Evolutionary conservation across 2,888 invertebrate species (phyloP).

Genomic region (Ametastegia equiseti): DNA sequence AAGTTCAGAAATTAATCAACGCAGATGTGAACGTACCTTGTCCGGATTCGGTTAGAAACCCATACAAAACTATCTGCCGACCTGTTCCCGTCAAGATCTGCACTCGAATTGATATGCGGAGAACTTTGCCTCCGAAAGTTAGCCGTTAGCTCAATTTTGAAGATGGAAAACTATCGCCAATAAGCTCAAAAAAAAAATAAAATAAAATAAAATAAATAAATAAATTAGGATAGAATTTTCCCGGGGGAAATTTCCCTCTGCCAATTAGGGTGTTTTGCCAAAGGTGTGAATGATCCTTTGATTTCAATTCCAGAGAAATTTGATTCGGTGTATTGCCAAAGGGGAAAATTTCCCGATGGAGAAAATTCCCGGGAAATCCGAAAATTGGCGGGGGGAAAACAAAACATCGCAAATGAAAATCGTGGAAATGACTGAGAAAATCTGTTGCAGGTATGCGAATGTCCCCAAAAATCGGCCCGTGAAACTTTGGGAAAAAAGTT

Average conservation of each 20-base stretch:
- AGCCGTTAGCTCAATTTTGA: too few species aligned
- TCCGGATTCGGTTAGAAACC: slow-evolving; percentile 44
- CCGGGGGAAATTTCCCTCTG: too few species aligned
- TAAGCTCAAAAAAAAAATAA: too few species aligned
- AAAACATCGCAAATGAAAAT: neutral
- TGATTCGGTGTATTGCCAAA: too few species aligned
- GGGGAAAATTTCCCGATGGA: too few species aligned
- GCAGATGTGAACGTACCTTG: slow-evolving; percentile 57
- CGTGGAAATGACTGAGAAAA: too few species aligned
- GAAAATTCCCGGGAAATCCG: too few species aligned
- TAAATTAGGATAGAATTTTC: too few species aligned
- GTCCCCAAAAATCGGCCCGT: slow-evolving; percentile 59
- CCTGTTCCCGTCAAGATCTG: slow-evolving; percentile 73
- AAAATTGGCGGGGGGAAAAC: too few species aligned
- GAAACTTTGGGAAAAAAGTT: slow-evolving; percentile 51
- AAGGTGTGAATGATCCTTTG: too few species aligned
- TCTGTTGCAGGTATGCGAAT: slow-evolving; percentile 65
- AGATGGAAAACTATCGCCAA: neutral
- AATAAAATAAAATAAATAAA: neutral
- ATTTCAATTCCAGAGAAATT: too few species aligned
- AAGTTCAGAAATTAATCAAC: slow-evolving; percentile 60
- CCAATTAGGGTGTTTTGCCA: too few species aligned
- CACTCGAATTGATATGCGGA: slow-evolving; percentile 69
- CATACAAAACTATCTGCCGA: slow-evolving; percentile 54
- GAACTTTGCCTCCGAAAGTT: slow-evolving; percentile 61